Base-by-base conservation (phyloP, 2,113 vertebrate genomes). In the Amphiprion percula region DNA sequence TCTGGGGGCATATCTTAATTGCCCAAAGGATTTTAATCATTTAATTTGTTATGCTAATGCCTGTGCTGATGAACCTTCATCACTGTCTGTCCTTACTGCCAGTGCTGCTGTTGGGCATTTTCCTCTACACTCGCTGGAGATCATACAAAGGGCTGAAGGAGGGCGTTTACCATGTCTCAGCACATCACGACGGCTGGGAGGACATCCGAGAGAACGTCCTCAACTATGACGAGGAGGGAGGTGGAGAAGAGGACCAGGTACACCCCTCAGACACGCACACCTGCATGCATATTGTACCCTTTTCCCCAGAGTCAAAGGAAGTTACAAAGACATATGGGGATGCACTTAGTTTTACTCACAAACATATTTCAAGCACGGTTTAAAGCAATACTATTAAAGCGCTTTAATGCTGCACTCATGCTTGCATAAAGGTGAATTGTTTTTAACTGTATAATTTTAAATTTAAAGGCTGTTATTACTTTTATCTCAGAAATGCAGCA, bases 171-270 rank as follows among this genome's bases (percentile, higher is more conserved):
- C 95, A 95, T 0, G 90, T 94, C 10, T 91, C 96, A 0, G 94
- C 91, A 0, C 93, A 94, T 68, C 94, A 94, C 0, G 95, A 97
- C 19, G 96, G 95, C 54, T 88, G 96, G 94, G 96, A 97, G 91
- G 97, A 96, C 90, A 93, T 96, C 88, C 91, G 95, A 5, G 96
- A 98, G 88, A 98, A 96, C 46, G 96, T 96, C 80, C 95, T 97
- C 67, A 96, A 96, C 93, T 97, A 97, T 12, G 95, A 96, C 0
- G 96, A 98, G 91, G 97, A 98, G 92, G 96, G 96, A 5, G 97
- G 96, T 0, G 96, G 96, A 16, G 96, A 97, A 80, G 95, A 96
- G 72, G 96, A 97, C 44, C 96, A 97, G 93, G 97, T 97, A 94
- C 94, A 73, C 1, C 10, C 0, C 67, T 1, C 14, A 19, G 10